Evolutionary conservation across 2,113 vertebrate genomes (phyloP).

Genomic region (Phalacrocorax pelagicus): DNA sequence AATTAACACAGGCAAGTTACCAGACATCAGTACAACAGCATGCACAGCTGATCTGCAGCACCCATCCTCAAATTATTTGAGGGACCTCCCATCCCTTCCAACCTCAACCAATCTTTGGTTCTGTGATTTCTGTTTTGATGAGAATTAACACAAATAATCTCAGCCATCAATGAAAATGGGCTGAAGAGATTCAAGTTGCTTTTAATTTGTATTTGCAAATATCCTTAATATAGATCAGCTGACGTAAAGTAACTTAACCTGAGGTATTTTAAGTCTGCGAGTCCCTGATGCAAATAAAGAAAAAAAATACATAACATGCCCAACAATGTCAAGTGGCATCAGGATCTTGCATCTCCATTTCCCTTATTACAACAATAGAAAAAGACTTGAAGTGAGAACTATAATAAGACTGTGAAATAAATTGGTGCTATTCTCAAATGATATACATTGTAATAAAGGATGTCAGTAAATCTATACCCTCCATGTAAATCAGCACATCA

Average conservation of each 20-base stretch:
- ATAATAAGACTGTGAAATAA: constrained; percentile 23
- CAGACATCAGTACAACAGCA: background rate
- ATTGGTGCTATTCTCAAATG: background rate
- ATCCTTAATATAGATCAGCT: background rate
- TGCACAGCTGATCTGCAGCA: background rate
- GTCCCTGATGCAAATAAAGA: background rate
- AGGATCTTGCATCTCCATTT: background rate
- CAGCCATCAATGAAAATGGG: background rate
- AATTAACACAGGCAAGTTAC: background rate
- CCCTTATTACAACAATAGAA: background rate
- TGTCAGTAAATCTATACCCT: background rate
- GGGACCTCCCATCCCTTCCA: background rate
- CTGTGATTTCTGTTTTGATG: background rate
- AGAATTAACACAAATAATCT: background rate
- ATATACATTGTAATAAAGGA: background rate
- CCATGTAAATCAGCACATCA: background rate
- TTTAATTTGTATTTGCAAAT: background rate
- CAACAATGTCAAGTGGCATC: background rate
- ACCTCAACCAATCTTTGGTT: background rate
- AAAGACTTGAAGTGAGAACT: background rate
- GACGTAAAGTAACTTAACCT: background rate
- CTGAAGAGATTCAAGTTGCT: background rate
- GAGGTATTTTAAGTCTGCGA: background rate
- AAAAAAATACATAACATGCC: background rate
- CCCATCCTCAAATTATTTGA: background rate